Evolutionary conservation across 2,797 vertebrate species (phyloP).

Genomic region (Esox masquinongy): DNA sequence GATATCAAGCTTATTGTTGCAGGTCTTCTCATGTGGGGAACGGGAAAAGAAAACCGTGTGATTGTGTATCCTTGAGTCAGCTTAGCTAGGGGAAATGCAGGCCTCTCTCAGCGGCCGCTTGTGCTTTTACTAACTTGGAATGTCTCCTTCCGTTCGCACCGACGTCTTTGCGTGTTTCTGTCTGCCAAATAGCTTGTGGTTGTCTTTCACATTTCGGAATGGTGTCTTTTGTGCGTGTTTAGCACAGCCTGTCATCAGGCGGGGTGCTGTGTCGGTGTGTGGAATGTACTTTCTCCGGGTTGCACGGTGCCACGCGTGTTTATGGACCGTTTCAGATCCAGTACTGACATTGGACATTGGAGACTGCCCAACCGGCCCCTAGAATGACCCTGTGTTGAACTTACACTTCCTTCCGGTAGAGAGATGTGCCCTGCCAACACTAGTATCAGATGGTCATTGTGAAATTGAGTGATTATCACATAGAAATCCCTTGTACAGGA

Average conservation of each 20-base stretch:
- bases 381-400: background rate
- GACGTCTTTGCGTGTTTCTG: slow-evolving; percentile 13
- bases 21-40: slow-evolving; percentile 12
- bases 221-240: slow-evolving; percentile 20
- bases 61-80: slow-evolving; percentile 25
- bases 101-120: slow-evolving; percentile 8
- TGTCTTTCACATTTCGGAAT: slow-evolving; percentile 31
- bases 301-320: background rate
- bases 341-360: too few relatives aligned
- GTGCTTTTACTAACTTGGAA: background rate
- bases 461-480: background rate
- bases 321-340: background rate
- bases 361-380: too few relatives aligned
- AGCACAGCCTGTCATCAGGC: background rate
- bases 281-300: slow-evolving; percentile 3
- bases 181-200: slow-evolving; percentile 35
- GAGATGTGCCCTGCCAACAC: background rate
- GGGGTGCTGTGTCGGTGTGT: background rate
- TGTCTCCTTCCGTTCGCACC: slow-evolving; percentile 7
- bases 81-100: slow-evolving; percentile 18
- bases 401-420: background rate
- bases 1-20: slow-evolving; percentile 12
- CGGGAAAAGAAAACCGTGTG: slow-evolving; percentile 2
- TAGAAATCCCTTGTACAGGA: background rate
- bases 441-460: background rate